Base-by-base conservation (phyloP, 2,797 vertebrate genomes). In the Lithobates sylvaticus region DNA sequence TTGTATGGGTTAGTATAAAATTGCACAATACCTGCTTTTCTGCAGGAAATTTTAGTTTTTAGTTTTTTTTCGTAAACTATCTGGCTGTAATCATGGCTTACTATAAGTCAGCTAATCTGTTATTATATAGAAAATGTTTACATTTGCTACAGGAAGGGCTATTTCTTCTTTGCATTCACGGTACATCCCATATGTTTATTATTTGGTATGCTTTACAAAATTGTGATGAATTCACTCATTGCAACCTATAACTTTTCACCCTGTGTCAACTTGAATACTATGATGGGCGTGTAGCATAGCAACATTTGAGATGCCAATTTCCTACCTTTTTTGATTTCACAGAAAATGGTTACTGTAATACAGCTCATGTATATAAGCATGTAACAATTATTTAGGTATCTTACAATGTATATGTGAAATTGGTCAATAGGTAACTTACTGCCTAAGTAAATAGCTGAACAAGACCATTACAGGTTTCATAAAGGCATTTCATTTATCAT, bases 71-170 rank as follows among this genome's bases (percentile, higher is more conserved):
- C 58, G n/a, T 64, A 47, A 54, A 54, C 50, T 54, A 54, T 54
- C 5, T 27, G 70, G 39, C 70, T 73, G 76, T 65, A 77, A 44
- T 61, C 23, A n/a, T 61, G 83, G 65, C 34, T 64, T 58, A 65
- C 3, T 70, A 76, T 39, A 75, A 10, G 67, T 68, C 47, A 70
- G 1, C 26, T 75, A 15, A 50, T 23, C 78, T 81, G 10, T 71
- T 73, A 73, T 68, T 84, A 42, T 74, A 88, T 81, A 88, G 86
- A 88, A 54, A 81, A 76, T 84, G 86, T 88, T 88, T 88, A 88
- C 81, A 85, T 82, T 84, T 77, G 47, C 71, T 81, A 81, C 72
- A 84, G 32, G 70, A 81, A 88, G 86, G 86, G 86, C 86, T 87
- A 87, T 87, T 83, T 87, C 68, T 78, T 47, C 23, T 78, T 83